Base-by-base conservation (phyloP, 2,797 vertebrate species). In the Anabacerthia variegaticeps region DNA sequence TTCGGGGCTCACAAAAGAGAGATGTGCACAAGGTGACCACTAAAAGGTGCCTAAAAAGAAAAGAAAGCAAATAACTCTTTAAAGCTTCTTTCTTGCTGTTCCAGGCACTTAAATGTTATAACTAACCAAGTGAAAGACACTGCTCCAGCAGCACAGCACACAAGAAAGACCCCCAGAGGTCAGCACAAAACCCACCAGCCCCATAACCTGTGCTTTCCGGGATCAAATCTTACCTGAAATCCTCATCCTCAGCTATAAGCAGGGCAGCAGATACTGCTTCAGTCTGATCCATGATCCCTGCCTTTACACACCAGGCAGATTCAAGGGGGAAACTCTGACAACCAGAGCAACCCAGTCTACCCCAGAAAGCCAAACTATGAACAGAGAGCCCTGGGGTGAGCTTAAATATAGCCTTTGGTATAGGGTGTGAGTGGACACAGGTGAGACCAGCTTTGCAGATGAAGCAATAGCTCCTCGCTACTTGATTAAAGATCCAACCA, bases 231-330 rank as follows among this genome's bases (percentile, higher is more conserved):
- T 66, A 48, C 52, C 66, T 24, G 14, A 78, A 27, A 4, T 4
- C n/a, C 11, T 32, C 1, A 0, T 37, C 52, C 28, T 54, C 37
- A 39, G 11, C 67, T 20, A 4, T 7, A n/a, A 48, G 24, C 16
- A 44, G 17, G 28, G 19, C 69, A 67, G 19, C 0, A 68, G 28
- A 8, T 21, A 20, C 10, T 48, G 0, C 6, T 66, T 7, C 65
- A 51, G 14, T 2, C n/a, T 15, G 10, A 39, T 3, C 46, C 8
- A 3, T 1, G 0, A 2, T 51, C 6, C 14, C 1, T 10, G 0
- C 24, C 20, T 77, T 15, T 8, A 23, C 8, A 4, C 18, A 37
- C 8, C 7, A 58, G 3, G 16, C 8, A 85, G 18, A 3, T 1
- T 12, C 20, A 51, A 72, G 26, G 11, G 2, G 5, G 4, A 51